Percentiles rank a stretch among this genome's conserved stretches.
phyloP scores from a whole-genome alignment of 2,797 vertebrate genomes.

The Periophthalmus magnuspinnatus region DNA sequence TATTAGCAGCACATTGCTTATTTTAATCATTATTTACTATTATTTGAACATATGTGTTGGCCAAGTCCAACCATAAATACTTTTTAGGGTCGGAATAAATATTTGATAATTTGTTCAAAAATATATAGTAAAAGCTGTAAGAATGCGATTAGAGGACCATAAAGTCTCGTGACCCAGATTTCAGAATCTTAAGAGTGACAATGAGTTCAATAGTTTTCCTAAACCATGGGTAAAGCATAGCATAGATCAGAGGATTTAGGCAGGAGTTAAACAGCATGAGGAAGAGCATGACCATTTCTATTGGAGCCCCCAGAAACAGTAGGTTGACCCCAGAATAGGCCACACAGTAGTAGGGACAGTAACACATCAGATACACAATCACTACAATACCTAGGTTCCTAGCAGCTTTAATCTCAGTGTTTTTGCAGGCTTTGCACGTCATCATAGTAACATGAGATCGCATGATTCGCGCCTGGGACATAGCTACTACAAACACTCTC shows the following conservation, averaged over 20 bases:
- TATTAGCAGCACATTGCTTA: too few species aligned
- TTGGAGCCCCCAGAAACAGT: background rate
- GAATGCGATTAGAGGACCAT: background rate
- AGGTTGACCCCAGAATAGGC: background rate
- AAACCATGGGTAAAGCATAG: constrained; percentile 12
- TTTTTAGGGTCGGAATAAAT: too few species aligned
- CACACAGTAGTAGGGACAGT: background rate
- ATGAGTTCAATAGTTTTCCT: constrained; percentile 16
- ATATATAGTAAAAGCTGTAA: too few species aligned
- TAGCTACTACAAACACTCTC: background rate
- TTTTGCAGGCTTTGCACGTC: background rate
- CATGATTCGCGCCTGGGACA: constrained; percentile 2
- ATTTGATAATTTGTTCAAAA: too few species aligned
- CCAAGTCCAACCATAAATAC: too few species aligned
- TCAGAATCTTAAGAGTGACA: constrained; percentile 3
- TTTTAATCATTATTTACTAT: too few species aligned
- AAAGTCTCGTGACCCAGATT: background rate
- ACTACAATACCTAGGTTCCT: background rate
- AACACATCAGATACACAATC: constrained; percentile 1
- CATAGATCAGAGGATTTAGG: constrained; percentile 16
- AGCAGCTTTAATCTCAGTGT: background rate
- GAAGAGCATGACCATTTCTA: background rate
- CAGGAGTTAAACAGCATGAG: constrained; percentile 11
- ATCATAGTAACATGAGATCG: background rate
- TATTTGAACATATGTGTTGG: too few species aligned